A percentile compares a stretch with the other conserved stretches of the same genome.
Conservation (phyloP, 2,888 invertebrate genomes). For the Tineola bisselliella region DNA sequence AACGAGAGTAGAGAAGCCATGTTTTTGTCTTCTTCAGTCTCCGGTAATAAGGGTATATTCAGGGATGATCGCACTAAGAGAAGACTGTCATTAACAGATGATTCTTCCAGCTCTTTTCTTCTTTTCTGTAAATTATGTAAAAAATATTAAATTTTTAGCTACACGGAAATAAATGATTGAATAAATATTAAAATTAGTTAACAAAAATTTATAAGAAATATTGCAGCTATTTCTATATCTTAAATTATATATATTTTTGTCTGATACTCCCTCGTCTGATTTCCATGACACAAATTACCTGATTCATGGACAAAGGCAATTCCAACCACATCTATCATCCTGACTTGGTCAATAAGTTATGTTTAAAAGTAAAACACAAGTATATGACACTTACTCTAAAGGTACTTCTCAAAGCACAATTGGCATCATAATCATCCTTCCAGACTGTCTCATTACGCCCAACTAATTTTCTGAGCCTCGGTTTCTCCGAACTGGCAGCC, state of each 20-base stretch:
- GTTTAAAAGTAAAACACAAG: no score
- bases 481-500: conserved; percentile 75
- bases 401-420: conserved; percentile 81
- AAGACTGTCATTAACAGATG: conserved; percentile 73
- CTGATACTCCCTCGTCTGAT: no score
- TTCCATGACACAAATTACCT: no score
- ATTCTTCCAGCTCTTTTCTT: conserved; percentile 78
- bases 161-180: no score
- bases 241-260: no score
- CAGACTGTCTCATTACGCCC: conserved; percentile 82
- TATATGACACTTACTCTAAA: conserved; percentile 88
- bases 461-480: conserved; percentile 78
- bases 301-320: no score
- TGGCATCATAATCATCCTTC: conserved; percentile 94
- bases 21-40: conserved; percentile 81
- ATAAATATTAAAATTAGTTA: no score
- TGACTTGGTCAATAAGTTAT: no score
- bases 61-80: conserved; percentile 80
- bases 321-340: no score
- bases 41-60: conserved; percentile 80
- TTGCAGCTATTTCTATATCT: no score
- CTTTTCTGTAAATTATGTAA: conserved; percentile 61
- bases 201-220: no score
- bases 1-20: conserved; percentile 80
- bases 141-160: no score